phyloP scores from a whole-genome alignment of 2,113 vertebrate genomes.

The Pterocles burchelli region DNA sequence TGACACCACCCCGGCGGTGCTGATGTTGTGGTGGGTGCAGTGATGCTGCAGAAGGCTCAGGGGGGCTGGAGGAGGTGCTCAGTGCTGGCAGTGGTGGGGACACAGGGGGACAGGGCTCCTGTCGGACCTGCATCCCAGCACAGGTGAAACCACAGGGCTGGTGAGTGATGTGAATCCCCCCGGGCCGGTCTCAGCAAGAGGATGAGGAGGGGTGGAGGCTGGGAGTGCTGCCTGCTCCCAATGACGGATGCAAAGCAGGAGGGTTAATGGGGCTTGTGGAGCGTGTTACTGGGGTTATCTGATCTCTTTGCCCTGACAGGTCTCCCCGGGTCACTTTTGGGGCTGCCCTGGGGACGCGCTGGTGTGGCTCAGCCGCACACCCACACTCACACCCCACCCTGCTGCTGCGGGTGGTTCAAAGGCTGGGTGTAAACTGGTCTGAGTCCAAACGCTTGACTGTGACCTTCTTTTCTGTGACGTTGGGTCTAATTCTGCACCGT shows the following conservation, averaged over 20 bases:
- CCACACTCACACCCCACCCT: background rate
- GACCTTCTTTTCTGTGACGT: background rate
- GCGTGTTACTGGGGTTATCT: background rate
- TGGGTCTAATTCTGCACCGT: background rate
- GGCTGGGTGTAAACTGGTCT: background rate
- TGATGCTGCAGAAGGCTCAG: background rate
- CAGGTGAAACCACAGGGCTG: rapidly evolving
- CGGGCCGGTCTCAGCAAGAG: background rate
- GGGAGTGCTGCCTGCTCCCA: rapidly evolving
- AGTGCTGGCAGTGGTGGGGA: rapidly evolving
- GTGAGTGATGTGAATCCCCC: background rate
- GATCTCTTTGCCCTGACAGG: background rate
- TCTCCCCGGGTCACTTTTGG: rapidly evolving
- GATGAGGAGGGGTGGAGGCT: background rate
- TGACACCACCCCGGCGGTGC: rapidly evolving
- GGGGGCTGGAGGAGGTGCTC: background rate
- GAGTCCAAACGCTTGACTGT: background rate
- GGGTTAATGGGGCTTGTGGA: background rate
- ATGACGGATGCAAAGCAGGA: background rate
- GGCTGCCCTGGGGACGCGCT: background rate
- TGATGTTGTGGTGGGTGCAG: background rate
- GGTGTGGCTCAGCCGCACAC: background rate
- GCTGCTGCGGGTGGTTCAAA: background rate
- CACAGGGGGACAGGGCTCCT: background rate
- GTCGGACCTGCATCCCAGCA: rapidly evolving